phyloP scores from a whole-genome alignment of 2,113 vertebrate genomes.

The Rhabdomys dilectus region DNA sequence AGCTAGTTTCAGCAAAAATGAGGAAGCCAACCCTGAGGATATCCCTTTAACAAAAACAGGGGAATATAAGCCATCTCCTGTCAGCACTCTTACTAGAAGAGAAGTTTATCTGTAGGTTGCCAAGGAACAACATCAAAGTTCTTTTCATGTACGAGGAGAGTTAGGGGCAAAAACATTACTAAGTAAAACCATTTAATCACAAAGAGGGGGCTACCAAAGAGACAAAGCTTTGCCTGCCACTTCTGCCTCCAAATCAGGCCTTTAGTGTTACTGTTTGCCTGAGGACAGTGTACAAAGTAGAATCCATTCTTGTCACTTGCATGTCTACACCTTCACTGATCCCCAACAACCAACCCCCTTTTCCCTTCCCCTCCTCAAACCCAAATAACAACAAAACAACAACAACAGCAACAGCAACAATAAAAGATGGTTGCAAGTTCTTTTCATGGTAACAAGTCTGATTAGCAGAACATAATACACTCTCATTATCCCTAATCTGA shows the following conservation, averaged over 20 bases:
- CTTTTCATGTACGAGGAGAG: slow-evolving; percentile 82
- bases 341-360: slow-evolving; percentile 81
- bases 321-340: slow-evolving; percentile 90
- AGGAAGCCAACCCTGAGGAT: slow-evolving; percentile 95
- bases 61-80: slow-evolving; percentile 98
- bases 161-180: slow-evolving; percentile 83
- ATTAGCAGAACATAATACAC: slow-evolving; percentile 85
- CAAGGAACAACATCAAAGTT: slow-evolving; percentile 79
- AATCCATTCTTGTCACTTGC: slow-evolving; percentile 94
- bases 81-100: slow-evolving; percentile 97
- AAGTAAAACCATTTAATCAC: slow-evolving; percentile 84
- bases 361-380: neutral
- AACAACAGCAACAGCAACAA: slow-evolving; percentile 63
- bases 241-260: slow-evolving; percentile 93
- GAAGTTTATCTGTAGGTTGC: slow-evolving; percentile 98
- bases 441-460: slow-evolving; percentile 86
- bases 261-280: slow-evolving; percentile 91
- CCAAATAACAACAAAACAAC: neutral
- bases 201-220: slow-evolving; percentile 91
- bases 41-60: slow-evolving; percentile 97
- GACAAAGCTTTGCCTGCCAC: slow-evolving; percentile 90
- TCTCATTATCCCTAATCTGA: slow-evolving; percentile 83
- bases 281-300: slow-evolving; percentile 94
- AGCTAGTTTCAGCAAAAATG: slow-evolving; percentile 93
- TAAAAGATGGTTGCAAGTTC: slow-evolving; percentile 87